Conservation (phyloP, 2,888 invertebrate genomes). For the Sympetrum striolatum region DNA sequence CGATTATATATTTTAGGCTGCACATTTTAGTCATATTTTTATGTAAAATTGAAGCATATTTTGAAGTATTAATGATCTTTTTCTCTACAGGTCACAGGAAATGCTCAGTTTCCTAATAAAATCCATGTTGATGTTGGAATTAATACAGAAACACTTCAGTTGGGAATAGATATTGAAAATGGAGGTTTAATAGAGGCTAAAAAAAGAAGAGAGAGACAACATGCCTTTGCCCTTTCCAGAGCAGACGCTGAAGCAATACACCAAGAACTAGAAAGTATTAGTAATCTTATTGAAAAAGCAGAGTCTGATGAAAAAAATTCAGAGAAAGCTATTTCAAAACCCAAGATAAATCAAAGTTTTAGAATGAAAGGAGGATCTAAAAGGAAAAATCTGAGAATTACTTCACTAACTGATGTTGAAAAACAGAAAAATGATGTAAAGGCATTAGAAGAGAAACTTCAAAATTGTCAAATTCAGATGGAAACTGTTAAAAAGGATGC, state of each 20-base stretch:
- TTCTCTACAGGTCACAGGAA: neutral
- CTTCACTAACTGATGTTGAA: neutral
- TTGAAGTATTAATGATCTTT: too few species aligned
- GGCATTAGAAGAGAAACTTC: neutral
- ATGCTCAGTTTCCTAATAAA: neutral
- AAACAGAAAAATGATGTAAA: neutral
- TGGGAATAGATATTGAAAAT: neutral
- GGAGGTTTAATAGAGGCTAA: neutral
- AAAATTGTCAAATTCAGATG: neutral
- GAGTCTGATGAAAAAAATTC: neutral
- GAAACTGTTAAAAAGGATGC: neutral
- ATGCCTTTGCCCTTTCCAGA: neutral
- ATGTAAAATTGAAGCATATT: too few species aligned
- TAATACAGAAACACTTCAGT: neutral
- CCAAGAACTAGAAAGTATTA: neutral
- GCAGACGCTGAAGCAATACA: neutral
- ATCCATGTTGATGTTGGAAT: neutral
- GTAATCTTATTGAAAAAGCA: conserved; percentile 6
- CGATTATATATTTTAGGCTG: too few species aligned
- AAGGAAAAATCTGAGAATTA: neutral
- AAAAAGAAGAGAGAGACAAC: neutral
- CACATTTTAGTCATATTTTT: too few species aligned
- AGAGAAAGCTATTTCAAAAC: neutral
- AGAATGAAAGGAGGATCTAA: neutral
- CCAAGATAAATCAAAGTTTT: neutral